These are phyloP conservation scores for Pyrgus malvae DNA, from an alignment of 2,888 invertebrate species.

Conservation along the genomic window DNA sequence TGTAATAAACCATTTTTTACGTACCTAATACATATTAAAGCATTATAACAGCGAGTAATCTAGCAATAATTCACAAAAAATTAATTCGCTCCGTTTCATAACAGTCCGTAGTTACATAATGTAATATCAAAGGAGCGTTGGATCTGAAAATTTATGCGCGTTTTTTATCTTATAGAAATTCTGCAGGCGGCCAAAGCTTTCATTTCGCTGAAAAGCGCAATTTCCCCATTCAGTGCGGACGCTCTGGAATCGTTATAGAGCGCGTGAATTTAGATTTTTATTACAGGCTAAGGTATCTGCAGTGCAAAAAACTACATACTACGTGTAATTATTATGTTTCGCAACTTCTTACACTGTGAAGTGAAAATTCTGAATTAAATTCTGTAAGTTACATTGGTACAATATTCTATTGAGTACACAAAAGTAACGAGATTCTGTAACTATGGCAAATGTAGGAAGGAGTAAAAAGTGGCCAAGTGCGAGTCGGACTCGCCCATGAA, in stretches of 20 bases:
- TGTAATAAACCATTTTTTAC: no score
- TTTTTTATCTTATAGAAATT: slow-evolving; percentile 65
- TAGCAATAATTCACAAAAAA: slow-evolving; percentile 26
- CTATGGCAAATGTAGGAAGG: no score
- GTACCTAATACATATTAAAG: background rate
- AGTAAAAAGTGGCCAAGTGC: no score
- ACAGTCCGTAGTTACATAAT: slow-evolving; percentile 49
- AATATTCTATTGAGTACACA: no score
- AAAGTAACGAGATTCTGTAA: no score
- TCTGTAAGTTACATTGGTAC: no score
- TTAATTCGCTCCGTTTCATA: slow-evolving; percentile 47
- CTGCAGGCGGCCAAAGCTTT: slow-evolving; percentile 62
- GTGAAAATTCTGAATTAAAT: no score
- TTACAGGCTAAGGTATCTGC: slow-evolving; percentile 15
- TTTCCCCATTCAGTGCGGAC: slow-evolving; percentile 74
- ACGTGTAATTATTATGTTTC: background rate
- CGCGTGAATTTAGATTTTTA: slow-evolving; percentile 25
- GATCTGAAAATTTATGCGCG: slow-evolving; percentile 41
- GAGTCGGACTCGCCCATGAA: no score
- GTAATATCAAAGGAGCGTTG: slow-evolving; percentile 42
- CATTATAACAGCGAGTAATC: background rate
- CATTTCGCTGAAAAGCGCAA: slow-evolving; percentile 77
- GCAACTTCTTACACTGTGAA: no score
- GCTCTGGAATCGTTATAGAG: slow-evolving; percentile 68
- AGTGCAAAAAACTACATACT: slow-evolving; percentile 9